Evolutionary conservation across 2,113 vertebrate genomes (phyloP), one percentile per base, ranked within the genome.

Genomic region (Chelonoidis abingdonii): DNA sequence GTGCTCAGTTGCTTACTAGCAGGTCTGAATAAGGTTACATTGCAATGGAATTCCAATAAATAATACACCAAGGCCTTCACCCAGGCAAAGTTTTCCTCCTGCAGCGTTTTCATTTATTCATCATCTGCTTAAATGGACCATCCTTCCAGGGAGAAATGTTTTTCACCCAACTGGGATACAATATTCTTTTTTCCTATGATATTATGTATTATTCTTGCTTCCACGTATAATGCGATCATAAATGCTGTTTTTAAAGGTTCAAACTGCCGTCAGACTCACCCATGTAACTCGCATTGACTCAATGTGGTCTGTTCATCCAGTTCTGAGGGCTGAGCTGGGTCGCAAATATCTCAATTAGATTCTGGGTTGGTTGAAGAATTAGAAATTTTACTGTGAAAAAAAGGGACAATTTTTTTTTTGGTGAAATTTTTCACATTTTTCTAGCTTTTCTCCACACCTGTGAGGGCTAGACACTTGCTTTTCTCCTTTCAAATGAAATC

Each of bases 131-230:
- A 91, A 85, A 65, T 80, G 84, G 93, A 65, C 86, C 21, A 1
- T 35, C 88, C 92, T 87, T 85, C 56, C 38, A 75, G 47, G 85
- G 47, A 79, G 57, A 79, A 62, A 75, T 83, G 81, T 65, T 95
- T 97, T 95, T 91, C 94, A 91, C 88, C 87, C 94, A 85, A 54
- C 8, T 65, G 41, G 79, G 92, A 82, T 1, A 22, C 50, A 91
- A 90, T 93, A 91, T 95, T 79, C 79, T 25, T 53, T 56, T 80
- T 95, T 72, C 93, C 88, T 54, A 50, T 89, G 93, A 96, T 87
- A 89, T 76, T 91, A 59, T 95, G 89, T 97, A 94, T 97, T 96
- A 95, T 86, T 87, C 93, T 93, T 88, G 90, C 62, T 95, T 94
- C 87, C 2, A 2, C 84, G 38, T 91, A 89, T 83, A 96, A 96